These are phyloP conservation scores for Cryptus armator DNA, from an alignment of 2,888 invertebrate species.

Conservation along the genomic window DNA sequence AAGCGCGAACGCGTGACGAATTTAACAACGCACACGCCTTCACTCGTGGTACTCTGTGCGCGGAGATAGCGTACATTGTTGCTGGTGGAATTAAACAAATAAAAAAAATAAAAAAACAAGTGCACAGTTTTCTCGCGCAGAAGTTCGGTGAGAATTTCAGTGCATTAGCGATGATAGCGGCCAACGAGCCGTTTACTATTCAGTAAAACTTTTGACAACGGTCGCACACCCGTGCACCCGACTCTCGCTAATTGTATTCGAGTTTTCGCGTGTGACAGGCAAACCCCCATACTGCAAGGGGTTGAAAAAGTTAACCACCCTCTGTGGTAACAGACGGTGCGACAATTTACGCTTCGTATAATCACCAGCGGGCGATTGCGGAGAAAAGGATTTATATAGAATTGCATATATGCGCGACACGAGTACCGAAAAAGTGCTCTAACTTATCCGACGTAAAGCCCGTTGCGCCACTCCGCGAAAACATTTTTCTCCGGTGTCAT, in stretches of 20 bases:
- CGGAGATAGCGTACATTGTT: neutral
- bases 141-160: slow-evolving; percentile 16
- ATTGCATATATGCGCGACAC: neutral
- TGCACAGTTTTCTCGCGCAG: neutral
- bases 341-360: slow-evolving; percentile 52
- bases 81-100: neutral
- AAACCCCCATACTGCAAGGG: neutral
- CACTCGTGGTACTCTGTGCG: neutral
- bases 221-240: neutral
- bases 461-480: neutral
- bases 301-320: slow-evolving; percentile 54
- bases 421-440: neutral
- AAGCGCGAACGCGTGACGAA: slow-evolving; percentile 48
- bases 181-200: slow-evolving; percentile 5
- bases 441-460: neutral
- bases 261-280: slow-evolving; percentile 18
- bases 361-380: slow-evolving; percentile 16
- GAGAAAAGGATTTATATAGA: neutral
- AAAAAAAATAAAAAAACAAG: neutral
- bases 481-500: neutral
- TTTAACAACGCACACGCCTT: slow-evolving; percentile 20
- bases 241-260: slow-evolving; percentile 22
- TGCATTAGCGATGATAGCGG: slow-evolving; percentile 2
- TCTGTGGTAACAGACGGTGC: slow-evolving; percentile 56
- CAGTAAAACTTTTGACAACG: slow-evolving; percentile 20